phyloP scores from a whole-genome alignment of 2,888 invertebrate genomes.

The Lasioglossum zephyrum region DNA sequence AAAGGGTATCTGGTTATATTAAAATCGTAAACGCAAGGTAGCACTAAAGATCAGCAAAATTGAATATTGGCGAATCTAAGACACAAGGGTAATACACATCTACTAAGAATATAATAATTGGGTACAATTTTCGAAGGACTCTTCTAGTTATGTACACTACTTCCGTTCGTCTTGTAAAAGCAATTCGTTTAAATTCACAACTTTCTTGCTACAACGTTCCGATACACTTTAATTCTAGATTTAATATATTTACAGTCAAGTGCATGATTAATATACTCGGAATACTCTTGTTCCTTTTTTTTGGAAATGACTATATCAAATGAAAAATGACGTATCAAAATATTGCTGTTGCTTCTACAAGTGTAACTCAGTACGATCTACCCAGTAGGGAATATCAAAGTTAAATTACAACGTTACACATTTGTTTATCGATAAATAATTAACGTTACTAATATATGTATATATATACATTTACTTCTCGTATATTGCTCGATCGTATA shows the following conservation, averaged over 20 bases:
- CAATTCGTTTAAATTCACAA: neutral
- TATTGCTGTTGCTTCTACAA: conserved; percentile 1
- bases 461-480: neutral
- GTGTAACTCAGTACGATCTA: neutral
- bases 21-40: conserved; percentile 14
- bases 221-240: neutral
- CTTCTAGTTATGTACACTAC: conserved; percentile 7
- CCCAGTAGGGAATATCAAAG: neutral
- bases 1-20: conserved; percentile 6
- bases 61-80: neutral
- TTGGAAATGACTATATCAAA: neutral
- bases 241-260: neutral
- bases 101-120: neutral
- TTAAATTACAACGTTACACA: neutral
- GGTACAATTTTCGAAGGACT: neutral
- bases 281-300: neutral
- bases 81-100: neutral
- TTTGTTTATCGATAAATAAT: neutral
- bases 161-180: conserved; percentile 10
- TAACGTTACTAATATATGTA: neutral
- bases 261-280: neutral
- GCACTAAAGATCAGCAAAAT: conserved; percentile 32
- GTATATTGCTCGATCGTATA: neutral
- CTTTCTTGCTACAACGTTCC: neutral
- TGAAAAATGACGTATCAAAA: neutral